Evolutionary conservation across 2,797 vertebrate genomes (phyloP), one percentile per base, ranked within the genome.

Genomic region (Melanitta fusca): DNA sequence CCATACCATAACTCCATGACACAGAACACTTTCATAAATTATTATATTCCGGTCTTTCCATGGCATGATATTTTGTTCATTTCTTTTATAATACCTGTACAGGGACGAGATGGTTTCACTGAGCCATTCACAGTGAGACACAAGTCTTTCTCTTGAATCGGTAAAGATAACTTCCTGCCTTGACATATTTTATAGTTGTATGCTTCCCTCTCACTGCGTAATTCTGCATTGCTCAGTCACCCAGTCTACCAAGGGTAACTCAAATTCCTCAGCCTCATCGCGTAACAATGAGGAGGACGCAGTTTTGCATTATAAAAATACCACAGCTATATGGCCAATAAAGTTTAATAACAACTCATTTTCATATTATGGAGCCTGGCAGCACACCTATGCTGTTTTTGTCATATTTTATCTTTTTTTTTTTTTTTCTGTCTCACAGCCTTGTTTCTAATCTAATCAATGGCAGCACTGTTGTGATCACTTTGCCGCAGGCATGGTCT

Each of bases 341-440:
- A 77, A 60, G 41, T 21, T 21, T 2, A 2, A 14, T 36, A 49
- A 20, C 36, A 60, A 61, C 57, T 71, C 28, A 0, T 0, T 13
- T 51, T 60, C 34, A 4, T 27, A 5, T 20, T 57, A 27, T 45
- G 53, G 56, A 71, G 64, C 57, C 22, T 61, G 36, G 36, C 58
- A 89, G 57, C 28, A 65, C 81, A 80, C 8, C 24, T 90, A 15
- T 24, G 13, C 18, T 39, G n/a, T 7, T 64, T 89, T 61, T 65
- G 25, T 41, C 18, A 2, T 32, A 30, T 71, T 92, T 87, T 58
- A 64, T 68, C 10, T 47, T 0, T 12, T 14, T 16, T 0, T 12
- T 14, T 16, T 45, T 16, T 45, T 34, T 56, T 57, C 16, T 80
- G 20, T 66, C 9, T 57, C 0, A 0, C 38, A 39, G 72, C 30